Percentiles rank a stretch among this genome's conserved stretches.
phyloP scores from a whole-genome alignment of 2,888 invertebrate species.

The Lordiphosa fenestrarum region DNA sequence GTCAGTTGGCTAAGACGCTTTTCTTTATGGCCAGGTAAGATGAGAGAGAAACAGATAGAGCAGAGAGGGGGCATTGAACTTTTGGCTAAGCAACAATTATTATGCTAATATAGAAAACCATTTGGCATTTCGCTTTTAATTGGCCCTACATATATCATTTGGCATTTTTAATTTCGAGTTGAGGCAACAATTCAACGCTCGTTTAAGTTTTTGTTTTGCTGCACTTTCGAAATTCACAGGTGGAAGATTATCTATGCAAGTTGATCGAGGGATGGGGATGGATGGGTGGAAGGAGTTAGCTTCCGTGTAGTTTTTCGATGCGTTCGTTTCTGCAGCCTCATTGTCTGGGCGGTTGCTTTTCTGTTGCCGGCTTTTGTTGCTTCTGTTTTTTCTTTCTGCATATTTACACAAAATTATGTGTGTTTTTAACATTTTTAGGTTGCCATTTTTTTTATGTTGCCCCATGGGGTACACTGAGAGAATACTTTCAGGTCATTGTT shows the following conservation, averaged over 20 bases:
- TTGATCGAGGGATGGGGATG: neutral
- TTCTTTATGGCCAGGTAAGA: conserved; percentile 11
- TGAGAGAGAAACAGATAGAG: neutral
- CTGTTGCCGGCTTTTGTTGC: conserved; percentile 28
- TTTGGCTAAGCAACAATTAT: neutral
- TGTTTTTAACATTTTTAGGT: neutral
- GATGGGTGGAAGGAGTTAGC: conserved; percentile 1
- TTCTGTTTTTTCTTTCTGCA: conserved; percentile 13
- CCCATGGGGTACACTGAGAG: no score
- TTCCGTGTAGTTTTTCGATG: conserved; percentile 26
- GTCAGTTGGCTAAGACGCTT: conserved; percentile 41
- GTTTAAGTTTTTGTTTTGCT: conserved; percentile 44
- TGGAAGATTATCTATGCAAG: conserved; percentile 14
- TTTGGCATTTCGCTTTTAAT: conserved; percentile 28
- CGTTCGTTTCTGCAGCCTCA: conserved; percentile 45
- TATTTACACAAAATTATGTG: conserved; percentile 9
- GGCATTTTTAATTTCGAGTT: conserved; percentile 25
- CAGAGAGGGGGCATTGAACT: conserved; percentile 26
- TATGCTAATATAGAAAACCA: conserved; percentile 19
- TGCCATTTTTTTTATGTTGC: no score
- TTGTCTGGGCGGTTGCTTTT: conserved; percentile 40
- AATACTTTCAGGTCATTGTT: no score
- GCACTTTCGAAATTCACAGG: conserved; percentile 41
- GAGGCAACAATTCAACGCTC: conserved; percentile 52
- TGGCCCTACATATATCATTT: conserved; percentile 38